Percentiles rank a stretch among this genome's conserved stretches.
Conservation (phyloP, 1,140 invertebrate species). For the Thaumatotibia leucotreta region DNA sequence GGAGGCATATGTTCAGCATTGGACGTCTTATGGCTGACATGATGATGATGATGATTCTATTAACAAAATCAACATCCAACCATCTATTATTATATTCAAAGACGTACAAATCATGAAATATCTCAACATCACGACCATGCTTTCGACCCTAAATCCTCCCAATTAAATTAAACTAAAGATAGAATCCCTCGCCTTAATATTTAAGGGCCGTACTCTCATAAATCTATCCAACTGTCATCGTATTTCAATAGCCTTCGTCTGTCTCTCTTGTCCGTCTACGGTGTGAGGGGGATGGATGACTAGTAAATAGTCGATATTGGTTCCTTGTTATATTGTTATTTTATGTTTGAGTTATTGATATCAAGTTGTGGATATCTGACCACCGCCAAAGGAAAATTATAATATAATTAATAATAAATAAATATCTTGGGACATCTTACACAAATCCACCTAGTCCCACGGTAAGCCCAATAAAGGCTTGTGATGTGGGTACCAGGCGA, state of each 20-base stretch:
- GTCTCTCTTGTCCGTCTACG: neutral
- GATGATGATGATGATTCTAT: no score
- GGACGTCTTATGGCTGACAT: no score
- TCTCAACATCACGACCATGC: neutral
- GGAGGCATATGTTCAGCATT: no score
- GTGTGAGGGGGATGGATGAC: neutral
- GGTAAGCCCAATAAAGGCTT: no score
- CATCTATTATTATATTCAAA: neutral
- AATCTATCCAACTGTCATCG: neutral
- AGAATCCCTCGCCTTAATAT: neutral
- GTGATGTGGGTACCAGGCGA: no score
- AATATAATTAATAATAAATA: no score
- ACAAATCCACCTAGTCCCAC: no score
- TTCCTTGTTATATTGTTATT: neutral
- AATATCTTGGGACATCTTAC: no score
- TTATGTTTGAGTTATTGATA: neutral
- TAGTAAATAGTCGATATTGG: neutral
- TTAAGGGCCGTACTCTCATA: neutral
- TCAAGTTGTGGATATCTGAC: no score
- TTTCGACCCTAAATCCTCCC: neutral
- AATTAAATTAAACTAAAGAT: neutral
- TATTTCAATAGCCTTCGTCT: neutral
- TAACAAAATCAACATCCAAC: no score
- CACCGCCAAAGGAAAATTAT: no score
- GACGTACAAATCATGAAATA: neutral